Percentiles rank a stretch among this genome's conserved stretches.
Evolutionary conservation across 2,888 invertebrate species (phyloP).

Genomic region (Ischnura elegans): DNA sequence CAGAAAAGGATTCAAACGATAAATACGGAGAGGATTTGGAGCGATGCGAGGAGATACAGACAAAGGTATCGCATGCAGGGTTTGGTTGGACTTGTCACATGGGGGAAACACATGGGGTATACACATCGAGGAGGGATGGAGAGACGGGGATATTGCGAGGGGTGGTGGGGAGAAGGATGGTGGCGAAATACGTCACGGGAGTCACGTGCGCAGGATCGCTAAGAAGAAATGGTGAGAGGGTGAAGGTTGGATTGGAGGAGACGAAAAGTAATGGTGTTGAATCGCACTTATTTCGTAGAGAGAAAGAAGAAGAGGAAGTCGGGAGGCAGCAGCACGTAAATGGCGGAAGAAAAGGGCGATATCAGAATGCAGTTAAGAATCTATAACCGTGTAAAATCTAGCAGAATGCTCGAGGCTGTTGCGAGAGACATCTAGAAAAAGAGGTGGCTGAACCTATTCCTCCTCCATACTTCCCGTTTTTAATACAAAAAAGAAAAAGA

Average conservation of each 20-base stretch:
- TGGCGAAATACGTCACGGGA: constrained; percentile 1
- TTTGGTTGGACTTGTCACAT: background rate
- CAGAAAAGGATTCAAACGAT: too few relatives aligned
- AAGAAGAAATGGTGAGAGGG: background rate
- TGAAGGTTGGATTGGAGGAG: background rate
- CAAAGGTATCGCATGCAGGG: background rate
- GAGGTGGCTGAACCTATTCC: background rate
- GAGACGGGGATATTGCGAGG: background rate
- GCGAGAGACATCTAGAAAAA: background rate
- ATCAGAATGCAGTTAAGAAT: background rate
- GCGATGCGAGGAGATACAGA: background rate
- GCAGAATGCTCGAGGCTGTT: background rate
- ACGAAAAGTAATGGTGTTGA: background rate
- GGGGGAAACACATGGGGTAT: too few relatives aligned
- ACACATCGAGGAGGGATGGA: too few relatives aligned
- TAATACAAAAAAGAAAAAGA: too few relatives aligned
- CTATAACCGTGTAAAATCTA: background rate
- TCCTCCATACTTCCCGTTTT: background rate
- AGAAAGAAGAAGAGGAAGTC: background rate
- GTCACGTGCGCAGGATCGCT: background rate
- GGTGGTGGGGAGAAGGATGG: background rate
- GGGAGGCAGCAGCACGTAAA: background rate
- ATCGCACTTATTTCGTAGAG: background rate
- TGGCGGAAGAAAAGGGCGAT: background rate
- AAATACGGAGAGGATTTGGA: too few relatives aligned